Percentiles rank a stretch among this genome's conserved stretches.
Conservation (phyloP, 2,888 invertebrate genomes). For the Allolobophora icterica region DNA sequence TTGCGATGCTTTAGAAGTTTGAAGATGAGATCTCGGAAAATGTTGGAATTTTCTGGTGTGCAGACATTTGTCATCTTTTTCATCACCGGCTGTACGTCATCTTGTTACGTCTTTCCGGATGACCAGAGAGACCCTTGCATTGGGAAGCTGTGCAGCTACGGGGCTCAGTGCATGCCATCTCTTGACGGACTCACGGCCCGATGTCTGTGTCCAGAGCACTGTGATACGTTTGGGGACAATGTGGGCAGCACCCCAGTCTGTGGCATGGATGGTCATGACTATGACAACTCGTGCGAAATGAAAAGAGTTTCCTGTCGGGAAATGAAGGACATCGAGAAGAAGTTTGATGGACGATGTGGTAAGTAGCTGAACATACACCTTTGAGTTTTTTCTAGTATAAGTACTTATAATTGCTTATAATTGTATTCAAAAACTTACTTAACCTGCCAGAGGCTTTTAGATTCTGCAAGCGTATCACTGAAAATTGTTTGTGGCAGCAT, state of each 20-base stretch:
- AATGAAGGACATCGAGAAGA: constrained; percentile 64
- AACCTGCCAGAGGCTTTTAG: neutral
- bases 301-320: constrained; percentile 63
- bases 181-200: constrained; percentile 76
- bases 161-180: constrained; percentile 74
- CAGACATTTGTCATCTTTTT: neutral
- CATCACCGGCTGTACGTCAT: constrained; percentile 36
- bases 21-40: neutral
- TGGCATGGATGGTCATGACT: constrained; percentile 70
- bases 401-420: neutral
- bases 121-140: constrained; percentile 78
- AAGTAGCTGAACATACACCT: constrained; percentile 51
- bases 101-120: constrained; percentile 64
- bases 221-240: constrained; percentile 84
- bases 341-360: constrained; percentile 69
- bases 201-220: constrained; percentile 81
- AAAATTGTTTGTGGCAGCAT: neutral
- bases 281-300: constrained; percentile 66
- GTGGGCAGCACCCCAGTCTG: constrained; percentile 81
- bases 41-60: neutral
- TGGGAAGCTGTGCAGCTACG: constrained; percentile 74
- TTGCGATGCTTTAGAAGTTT: neutral
- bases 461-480: neutral
- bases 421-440: neutral
- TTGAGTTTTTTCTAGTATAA: neutral